Conservation (phyloP, 1,140 invertebrate genomes). For the Papilio helenus region DNA sequence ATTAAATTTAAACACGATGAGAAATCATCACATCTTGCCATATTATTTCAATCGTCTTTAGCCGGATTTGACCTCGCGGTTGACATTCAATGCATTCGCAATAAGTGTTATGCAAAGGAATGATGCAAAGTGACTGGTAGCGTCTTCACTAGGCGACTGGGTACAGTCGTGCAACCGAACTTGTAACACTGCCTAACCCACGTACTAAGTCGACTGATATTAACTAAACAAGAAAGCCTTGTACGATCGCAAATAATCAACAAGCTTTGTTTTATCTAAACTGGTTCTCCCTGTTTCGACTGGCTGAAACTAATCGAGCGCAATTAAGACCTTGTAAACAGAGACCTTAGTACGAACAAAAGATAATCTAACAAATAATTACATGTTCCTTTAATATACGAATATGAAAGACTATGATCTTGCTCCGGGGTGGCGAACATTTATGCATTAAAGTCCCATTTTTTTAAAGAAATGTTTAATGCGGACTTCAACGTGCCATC, state of each 20-base stretch:
- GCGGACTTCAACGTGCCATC: no score
- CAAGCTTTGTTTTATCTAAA: slow-evolving; percentile 39
- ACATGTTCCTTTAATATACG: background rate
- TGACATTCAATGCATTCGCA: slow-evolving; percentile 71
- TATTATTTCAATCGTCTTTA: slow-evolving; percentile 50
- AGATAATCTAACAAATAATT: slow-evolving; percentile 26
- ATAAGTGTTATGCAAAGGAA: slow-evolving; percentile 73
- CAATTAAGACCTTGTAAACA: slow-evolving; percentile 33
- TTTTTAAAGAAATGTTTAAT: no score
- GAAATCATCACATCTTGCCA: slow-evolving; percentile 23
- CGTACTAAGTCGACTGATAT: slow-evolving; percentile 13
- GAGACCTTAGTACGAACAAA: slow-evolving; percentile 30
- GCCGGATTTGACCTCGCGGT: slow-evolving; percentile 59
- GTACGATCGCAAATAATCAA: slow-evolving; percentile 36
- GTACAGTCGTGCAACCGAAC: slow-evolving; percentile 47
- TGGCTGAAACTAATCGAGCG: slow-evolving; percentile 33
- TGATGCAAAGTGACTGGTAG: slow-evolving; percentile 60
- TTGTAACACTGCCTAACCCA: slow-evolving; percentile 54
- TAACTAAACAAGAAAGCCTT: slow-evolving; percentile 21
- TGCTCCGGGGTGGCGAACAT: background rate
- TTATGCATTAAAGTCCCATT: no score
- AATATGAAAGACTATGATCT: background rate
- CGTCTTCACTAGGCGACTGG: slow-evolving; percentile 59
- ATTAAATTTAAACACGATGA: slow-evolving; percentile 1
- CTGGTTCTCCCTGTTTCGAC: slow-evolving; percentile 34